Conservation (phyloP, 2,113 vertebrate species). For the Peromyscus californicus region DNA sequence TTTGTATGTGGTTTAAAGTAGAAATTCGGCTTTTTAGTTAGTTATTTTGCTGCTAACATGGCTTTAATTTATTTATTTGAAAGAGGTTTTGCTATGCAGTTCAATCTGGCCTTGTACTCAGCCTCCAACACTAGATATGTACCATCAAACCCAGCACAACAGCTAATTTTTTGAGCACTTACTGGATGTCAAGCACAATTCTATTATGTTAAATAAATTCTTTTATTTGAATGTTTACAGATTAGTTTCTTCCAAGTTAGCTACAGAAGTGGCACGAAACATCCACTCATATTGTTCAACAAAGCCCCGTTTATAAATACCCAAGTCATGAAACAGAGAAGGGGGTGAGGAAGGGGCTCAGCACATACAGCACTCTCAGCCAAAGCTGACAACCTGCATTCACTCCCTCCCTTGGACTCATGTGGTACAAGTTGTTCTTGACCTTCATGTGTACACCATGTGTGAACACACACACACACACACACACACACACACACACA, state of each 20-base stretch:
- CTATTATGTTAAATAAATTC: neutral
- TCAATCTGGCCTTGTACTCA: neutral
- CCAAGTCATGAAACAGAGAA: neutral
- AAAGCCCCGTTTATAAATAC: neutral
- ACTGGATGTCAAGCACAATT: no score
- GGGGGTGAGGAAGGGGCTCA: neutral
- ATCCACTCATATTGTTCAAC: neutral
- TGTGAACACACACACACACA: neutral
- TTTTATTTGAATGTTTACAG: neutral
- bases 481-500: neutral
- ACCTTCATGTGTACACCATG: neutral
- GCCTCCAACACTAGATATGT: neutral
- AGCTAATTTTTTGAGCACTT: neutral
- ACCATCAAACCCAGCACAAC: neutral
- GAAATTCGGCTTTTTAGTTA: neutral
- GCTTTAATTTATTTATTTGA: neutral
- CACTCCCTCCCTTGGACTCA: neutral
- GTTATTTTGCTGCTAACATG: neutral
- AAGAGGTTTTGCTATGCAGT: neutral
- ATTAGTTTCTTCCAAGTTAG: neutral
- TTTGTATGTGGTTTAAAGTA: neutral
- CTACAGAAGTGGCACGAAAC: neutral
- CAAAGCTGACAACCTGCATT: no score
- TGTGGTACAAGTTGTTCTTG: neutral
- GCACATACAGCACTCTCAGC: no score